Percentiles rank a stretch among this genome's conserved stretches.
These are phyloP conservation scores for Cyphomyrmex costatus DNA, from an alignment of 1,140 invertebrate genomes.

Conservation along the genomic window DNA sequence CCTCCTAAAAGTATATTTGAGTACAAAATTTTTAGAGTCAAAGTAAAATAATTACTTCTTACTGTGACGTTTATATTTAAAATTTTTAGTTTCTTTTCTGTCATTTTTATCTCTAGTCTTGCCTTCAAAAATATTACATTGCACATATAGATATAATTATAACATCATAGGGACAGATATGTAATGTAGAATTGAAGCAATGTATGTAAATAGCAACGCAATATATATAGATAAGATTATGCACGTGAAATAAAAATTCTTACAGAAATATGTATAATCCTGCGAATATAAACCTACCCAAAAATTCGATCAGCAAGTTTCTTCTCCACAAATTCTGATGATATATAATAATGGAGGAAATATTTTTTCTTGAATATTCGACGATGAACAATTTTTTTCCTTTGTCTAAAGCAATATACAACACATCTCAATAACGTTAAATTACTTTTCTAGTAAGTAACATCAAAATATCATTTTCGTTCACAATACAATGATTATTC, in stretches of 20 bases:
- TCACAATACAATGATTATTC: background rate
- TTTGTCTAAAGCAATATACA: background rate
- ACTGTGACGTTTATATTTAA: too few species aligned
- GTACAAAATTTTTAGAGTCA: too few species aligned
- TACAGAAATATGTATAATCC: background rate
- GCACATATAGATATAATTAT: too few species aligned
- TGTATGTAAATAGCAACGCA: too few species aligned
- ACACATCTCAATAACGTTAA: background rate
- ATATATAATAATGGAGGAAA: conserved; percentile 9
- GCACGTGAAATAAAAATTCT: background rate
- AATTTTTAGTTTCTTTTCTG: too few species aligned
- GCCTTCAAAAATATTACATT: too few species aligned
- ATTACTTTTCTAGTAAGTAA: background rate
- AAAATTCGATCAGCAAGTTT: conserved; percentile 2
- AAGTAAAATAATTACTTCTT: too few species aligned
- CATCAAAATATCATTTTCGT: background rate
- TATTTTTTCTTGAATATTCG: background rate
- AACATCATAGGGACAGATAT: too few species aligned
- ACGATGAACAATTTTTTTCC: background rate
- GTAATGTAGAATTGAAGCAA: too few species aligned
- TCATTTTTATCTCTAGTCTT: too few species aligned
- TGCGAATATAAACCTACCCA: conserved; percentile 2
- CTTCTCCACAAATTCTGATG: background rate
- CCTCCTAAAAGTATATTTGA: too few species aligned
- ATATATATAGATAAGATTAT: too few species aligned